phyloP scores from a whole-genome alignment of 2,113 vertebrate species.

The Ammodytes marinus region DNA sequence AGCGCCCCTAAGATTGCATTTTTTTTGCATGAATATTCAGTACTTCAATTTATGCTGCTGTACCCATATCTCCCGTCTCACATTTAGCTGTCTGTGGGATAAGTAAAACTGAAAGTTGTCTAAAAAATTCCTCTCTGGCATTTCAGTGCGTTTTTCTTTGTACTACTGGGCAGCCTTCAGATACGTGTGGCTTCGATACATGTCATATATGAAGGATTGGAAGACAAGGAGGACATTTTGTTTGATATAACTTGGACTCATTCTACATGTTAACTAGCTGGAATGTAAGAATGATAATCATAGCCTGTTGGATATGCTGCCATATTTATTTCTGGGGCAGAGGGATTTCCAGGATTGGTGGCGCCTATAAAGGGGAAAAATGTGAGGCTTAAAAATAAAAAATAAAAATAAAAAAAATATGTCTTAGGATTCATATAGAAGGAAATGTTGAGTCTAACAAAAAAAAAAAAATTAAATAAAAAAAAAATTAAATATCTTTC shows the following conservation, averaged over 20 bases:
- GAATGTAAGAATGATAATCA: not conserved
- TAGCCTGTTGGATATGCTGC: constrained; percentile 14
- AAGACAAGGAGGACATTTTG: not conserved
- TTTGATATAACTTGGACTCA: constrained; percentile 1
- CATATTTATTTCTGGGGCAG: not conserved
- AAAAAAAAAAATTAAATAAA: not conserved
- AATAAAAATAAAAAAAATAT: not conserved
- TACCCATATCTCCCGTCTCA: no score
- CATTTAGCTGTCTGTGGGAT: not conserved
- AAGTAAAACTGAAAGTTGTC: not conserved
- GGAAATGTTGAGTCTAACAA: no score
- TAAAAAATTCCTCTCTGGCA: not conserved
- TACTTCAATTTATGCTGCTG: no score
- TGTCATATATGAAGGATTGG: not conserved
- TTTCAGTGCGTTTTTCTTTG: not conserved
- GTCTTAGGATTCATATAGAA: not conserved
- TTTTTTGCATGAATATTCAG: no score
- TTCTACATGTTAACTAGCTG: not conserved
- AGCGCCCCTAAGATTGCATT: no score
- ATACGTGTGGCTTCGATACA: not conserved
- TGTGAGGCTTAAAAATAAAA: not conserved
- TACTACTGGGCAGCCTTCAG: not conserved
- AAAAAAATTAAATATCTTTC: not conserved
- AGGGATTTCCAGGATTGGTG: not conserved
- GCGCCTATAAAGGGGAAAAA: constrained; percentile 12